These are phyloP conservation scores for Electrona antarctica DNA, from an alignment of 2,113 vertebrate species.

Conservation along the genomic window DNA sequence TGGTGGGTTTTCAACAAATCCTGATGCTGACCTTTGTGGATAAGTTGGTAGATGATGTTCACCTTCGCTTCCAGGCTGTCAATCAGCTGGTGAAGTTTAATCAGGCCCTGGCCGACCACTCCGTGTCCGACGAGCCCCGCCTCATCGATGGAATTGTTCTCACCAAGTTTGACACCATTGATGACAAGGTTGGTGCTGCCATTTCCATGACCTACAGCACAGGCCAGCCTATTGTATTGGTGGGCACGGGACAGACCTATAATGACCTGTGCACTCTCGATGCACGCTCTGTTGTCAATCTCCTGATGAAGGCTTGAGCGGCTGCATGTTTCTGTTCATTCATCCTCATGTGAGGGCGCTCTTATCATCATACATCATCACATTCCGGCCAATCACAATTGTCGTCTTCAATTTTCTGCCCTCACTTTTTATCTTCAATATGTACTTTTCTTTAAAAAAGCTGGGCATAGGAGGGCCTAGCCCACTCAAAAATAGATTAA, in stretches of 20 bases:
- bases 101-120: conserved; percentile 96
- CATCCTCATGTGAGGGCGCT: too few species aligned
- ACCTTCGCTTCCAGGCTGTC: conserved; percentile 93
- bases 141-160: conserved; percentile 98
- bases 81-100: conserved; percentile 99
- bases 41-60: conserved; percentile 96
- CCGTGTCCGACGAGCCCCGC: conserved; percentile 90
- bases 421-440: too few species aligned
- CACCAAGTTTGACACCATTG: conserved; percentile 98
- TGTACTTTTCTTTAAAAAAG: too few species aligned
- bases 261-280: conserved; percentile 98
- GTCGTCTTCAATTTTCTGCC: too few species aligned
- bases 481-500: too few species aligned
- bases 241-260: conserved; percentile 98
- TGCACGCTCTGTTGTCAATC: conserved; percentile 92
- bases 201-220: conserved; percentile 99
- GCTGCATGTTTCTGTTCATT: conserved; percentile 28
- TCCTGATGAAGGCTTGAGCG: conserved; percentile 95
- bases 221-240: conserved; percentile 97
- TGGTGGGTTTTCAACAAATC: conserved; percentile 99
- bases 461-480: too few species aligned
- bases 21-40: conserved; percentile 95
- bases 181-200: conserved; percentile 98
- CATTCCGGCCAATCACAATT: background rate
- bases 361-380: background rate